Conservation (phyloP, 1,140 invertebrate species). For the Neotoxoptera formosana region DNA sequence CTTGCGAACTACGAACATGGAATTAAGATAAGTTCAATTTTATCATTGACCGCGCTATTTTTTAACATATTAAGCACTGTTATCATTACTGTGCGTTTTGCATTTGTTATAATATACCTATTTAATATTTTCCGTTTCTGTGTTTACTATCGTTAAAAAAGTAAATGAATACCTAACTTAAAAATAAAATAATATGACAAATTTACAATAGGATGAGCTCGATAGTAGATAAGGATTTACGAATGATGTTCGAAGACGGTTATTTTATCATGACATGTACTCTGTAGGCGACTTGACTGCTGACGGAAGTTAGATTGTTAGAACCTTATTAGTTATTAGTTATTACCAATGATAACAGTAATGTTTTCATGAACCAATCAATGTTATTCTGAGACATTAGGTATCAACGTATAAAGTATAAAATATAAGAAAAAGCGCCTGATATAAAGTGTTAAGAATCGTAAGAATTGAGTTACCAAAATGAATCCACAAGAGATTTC, state of each 20-base stretch:
- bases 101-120: not conserved
- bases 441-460: not conserved
- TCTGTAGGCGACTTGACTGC: not conserved
- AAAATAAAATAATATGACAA: not conserved
- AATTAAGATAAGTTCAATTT: not conserved
- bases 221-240: not conserved
- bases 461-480: not conserved
- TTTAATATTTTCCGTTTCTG: not conserved
- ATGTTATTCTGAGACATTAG: not conserved
- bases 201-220: not conserved
- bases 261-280: not conserved
- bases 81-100: not conserved
- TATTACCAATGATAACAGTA: not conserved
- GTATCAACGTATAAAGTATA: not conserved
- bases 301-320: not conserved
- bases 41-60: not conserved
- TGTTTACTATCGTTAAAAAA: not conserved
- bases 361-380: not conserved
- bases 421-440: not conserved
- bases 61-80: not conserved
- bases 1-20: not conserved
- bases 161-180: too few species aligned
- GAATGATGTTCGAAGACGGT: not conserved
- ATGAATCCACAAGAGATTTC: slow-evolving; percentile 57
- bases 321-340: not conserved